A percentile compares a stretch with the other conserved stretches of the same genome.
phyloP scores from a whole-genome alignment of 1,140 invertebrate species.

The Drosophila sp. region DNA sequence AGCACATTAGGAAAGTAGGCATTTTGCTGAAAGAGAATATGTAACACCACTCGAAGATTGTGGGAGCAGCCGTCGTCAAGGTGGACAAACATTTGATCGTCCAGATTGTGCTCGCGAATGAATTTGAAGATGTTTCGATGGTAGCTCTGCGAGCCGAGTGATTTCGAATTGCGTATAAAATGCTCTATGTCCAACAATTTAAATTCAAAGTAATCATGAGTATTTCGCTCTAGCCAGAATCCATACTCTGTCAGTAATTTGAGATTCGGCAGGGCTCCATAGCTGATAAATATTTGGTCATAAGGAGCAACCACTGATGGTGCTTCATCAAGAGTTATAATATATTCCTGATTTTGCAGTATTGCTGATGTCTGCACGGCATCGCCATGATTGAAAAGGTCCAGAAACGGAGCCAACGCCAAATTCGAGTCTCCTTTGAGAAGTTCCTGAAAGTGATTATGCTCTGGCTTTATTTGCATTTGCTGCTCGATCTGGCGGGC shows the following conservation, averaged over 20 bases:
- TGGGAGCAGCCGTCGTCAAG: slow-evolving; percentile 81
- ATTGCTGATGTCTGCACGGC: slow-evolving; percentile 84
- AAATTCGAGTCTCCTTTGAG: slow-evolving; percentile 85
- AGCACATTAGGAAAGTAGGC: slow-evolving; percentile 73
- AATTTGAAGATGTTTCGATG: slow-evolving; percentile 84
- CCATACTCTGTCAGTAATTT: slow-evolving; percentile 90
- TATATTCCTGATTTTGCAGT: slow-evolving; percentile 48
- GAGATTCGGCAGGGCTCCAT: slow-evolving; percentile 88
- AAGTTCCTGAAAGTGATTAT: slow-evolving; percentile 60
- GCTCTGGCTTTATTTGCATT: slow-evolving; percentile 33
- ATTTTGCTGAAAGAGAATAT: slow-evolving; percentile 77
- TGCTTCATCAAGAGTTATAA: slow-evolving; percentile 84
- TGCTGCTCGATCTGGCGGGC: slow-evolving; percentile 40
- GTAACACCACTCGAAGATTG: slow-evolving; percentile 83
- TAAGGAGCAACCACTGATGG: slow-evolving; percentile 84
- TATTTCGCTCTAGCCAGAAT: slow-evolving; percentile 87
- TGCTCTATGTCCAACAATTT: slow-evolving; percentile 83
- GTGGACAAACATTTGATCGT: slow-evolving; percentile 83
- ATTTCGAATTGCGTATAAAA: slow-evolving; percentile 66
- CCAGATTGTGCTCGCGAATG: slow-evolving; percentile 83
- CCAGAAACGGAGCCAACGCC: slow-evolving; percentile 90
- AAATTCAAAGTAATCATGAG: slow-evolving; percentile 85
- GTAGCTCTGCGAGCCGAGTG: slow-evolving; percentile 56
- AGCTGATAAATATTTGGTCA: slow-evolving; percentile 90
- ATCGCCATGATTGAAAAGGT: slow-evolving; percentile 90